phyloP scores from a whole-genome alignment of 2,888 invertebrate species.

The Catocala fraxini region DNA sequence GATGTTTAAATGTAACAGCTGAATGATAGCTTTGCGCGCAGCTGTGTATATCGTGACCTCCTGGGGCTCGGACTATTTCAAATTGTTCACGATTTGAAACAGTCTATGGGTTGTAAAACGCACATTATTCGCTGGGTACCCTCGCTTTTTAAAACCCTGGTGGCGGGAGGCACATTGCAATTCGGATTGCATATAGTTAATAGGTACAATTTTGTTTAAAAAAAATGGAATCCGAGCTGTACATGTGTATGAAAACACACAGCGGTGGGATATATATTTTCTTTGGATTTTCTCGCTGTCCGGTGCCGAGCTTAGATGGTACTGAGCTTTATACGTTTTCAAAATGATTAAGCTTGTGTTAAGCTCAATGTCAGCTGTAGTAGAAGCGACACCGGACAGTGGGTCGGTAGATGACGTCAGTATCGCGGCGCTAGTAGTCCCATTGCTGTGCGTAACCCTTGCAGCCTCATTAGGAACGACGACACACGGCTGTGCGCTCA shows the following conservation, averaged over 20 bases:
- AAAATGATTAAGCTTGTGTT: too few species aligned
- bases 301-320: slow-evolving; percentile 15
- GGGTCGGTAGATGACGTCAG: not conserved
- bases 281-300: slow-evolving; percentile 14
- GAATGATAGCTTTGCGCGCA: slow-evolving; percentile 81
- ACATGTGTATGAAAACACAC: slow-evolving; percentile 58
- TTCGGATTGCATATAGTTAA: slow-evolving; percentile 35
- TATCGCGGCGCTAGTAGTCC: slow-evolving; percentile 24
- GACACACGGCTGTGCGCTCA: slow-evolving; percentile 84
- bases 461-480: slow-evolving; percentile 84
- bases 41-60: slow-evolving; percentile 83
- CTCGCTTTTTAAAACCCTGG: slow-evolving; percentile 78
- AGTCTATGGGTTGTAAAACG: slow-evolving; percentile 60
- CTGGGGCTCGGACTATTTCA: slow-evolving; percentile 77
- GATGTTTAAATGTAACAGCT: slow-evolving; percentile 76
- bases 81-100: slow-evolving; percentile 60
- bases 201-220: not conserved
- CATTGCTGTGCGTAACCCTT: slow-evolving; percentile 60
- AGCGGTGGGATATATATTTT: slow-evolving; percentile 59
- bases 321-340: too few species aligned
- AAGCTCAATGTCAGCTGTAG: not conserved
- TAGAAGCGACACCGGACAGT: not conserved
- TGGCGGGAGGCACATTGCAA: slow-evolving; percentile 72
- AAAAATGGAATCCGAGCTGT: slow-evolving; percentile 55
- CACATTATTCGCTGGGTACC: slow-evolving; percentile 75